Evolutionary conservation across 2,888 invertebrate species (phyloP).

Genomic region (Rotaria magnacalcarata): DNA sequence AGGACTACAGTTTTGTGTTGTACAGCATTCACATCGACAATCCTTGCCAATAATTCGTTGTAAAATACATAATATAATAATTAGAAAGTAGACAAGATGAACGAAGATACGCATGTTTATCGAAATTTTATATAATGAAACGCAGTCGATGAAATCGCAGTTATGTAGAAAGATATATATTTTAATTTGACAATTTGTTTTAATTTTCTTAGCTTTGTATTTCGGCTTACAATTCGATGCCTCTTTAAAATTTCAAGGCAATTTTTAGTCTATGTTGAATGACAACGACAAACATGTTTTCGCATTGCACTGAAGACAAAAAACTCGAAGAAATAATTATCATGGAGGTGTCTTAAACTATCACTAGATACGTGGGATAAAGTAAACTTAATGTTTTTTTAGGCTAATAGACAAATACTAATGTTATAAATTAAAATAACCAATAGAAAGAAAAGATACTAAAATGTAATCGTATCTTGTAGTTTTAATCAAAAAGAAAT

Average conservation of each 20-base stretch:
- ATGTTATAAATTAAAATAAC: not conserved
- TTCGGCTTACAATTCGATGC: not conserved
- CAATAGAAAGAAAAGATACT: not conserved
- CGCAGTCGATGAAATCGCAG: not conserved
- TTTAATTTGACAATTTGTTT: too few relatives aligned
- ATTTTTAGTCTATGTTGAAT: not conserved
- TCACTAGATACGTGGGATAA: not conserved
- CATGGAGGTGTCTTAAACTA: not conserved
- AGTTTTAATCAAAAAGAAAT: too few relatives aligned
- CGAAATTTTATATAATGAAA: not conserved
- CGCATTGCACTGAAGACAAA: not conserved
- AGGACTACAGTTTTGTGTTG: not conserved
- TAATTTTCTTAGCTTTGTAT: not conserved
- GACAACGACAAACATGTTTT: conserved; percentile 19
- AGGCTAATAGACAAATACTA: not conserved
- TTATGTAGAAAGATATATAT: too few relatives aligned
- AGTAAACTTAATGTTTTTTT: not conserved
- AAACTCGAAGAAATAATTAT: not conserved
- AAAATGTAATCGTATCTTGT: too few relatives aligned
- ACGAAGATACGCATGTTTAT: not conserved
- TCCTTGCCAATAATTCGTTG: not conserved
- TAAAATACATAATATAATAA: not conserved
- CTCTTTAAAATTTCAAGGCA: not conserved
- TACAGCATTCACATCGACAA: not conserved
- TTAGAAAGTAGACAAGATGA: not conserved